Evolutionary conservation across 2,888 invertebrate genomes (phyloP), one percentile per base, ranked within the genome.

Genomic region (Orthonevra nobilis): DNA sequence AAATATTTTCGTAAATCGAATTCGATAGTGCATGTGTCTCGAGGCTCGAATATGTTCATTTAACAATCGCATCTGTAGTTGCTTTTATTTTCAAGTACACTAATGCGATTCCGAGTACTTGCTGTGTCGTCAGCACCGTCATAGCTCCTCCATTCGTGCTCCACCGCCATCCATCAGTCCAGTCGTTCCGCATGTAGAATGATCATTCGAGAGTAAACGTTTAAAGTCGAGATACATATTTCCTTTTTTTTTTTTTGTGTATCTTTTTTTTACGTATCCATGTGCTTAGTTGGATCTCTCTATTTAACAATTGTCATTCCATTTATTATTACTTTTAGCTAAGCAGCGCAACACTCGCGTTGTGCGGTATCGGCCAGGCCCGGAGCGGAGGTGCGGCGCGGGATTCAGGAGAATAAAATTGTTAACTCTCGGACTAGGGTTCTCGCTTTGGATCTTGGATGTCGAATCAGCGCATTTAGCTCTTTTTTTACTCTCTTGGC

Each of bases 51-150:
- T 61, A 79, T 48, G 72, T 72, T 70, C 63, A 70, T 77, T 70
- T 64, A 77, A 46, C 60, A 54, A 40, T 28, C 12, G 23, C 74
- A 74, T 73, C 32, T 66, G 72, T 60, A 54, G 54, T 38, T 15
- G 7, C 28, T 44, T 58, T 56, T 60, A 70, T 70, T 66, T 56
- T 79, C 79, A 79, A 79, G 79, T 79, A 68, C 72, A 68, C 42
- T 79, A 72, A 66, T 79, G 73, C 72, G 79, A 79, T 79, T 73
- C 79, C 66, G 48, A 79, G 79, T 73, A 73, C 73, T 66, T 77
- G 15, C 44, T 61, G 79, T 72, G 73, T 79, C 77, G 77, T 77
- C 77, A 77, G 56, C 66, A 26, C 54, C 52, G 50, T 34, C 60
- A 46, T 68, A 6, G 28, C 20, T 23, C 12, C 19, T 12, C 9